A percentile compares a stretch with the other conserved stretches of the same genome.
Evolutionary conservation across 2,113 vertebrate genomes (phyloP).

Genomic region (Bufo bufo): DNA sequence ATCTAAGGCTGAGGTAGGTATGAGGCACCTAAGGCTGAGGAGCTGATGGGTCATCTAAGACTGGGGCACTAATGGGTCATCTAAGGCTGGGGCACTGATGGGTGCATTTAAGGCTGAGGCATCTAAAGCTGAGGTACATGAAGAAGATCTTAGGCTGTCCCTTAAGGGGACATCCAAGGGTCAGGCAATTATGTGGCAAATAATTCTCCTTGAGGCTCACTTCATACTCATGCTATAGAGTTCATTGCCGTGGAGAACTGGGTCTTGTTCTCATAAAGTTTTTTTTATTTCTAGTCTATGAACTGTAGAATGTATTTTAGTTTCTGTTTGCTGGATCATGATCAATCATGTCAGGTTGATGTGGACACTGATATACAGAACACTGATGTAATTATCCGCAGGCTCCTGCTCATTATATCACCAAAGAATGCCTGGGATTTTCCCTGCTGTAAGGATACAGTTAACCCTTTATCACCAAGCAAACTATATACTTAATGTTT

Average conservation of each 20-base stretch:
- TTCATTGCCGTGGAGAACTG: neutral
- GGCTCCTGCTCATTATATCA: neutral
- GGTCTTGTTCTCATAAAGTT: neutral
- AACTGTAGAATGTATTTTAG: neutral
- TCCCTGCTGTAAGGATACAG: neutral
- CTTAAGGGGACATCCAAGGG: neutral
- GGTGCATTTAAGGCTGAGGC: too few species aligned
- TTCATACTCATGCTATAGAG: neutral
- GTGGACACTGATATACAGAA: neutral
- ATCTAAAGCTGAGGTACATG: neutral
- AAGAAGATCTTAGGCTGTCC: too few species aligned
- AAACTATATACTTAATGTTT: neutral
- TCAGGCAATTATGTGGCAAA: neutral
- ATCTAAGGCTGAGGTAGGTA: neutral
- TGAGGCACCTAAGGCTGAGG: neutral
- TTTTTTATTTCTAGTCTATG: neutral
- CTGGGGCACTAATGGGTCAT: neutral
- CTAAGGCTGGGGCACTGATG: neutral
- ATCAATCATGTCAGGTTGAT: neutral
- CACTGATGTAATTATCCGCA: neutral
- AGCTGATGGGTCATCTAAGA: neutral
- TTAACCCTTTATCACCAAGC: constrained; percentile 32
- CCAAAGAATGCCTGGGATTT: constrained; percentile 45
- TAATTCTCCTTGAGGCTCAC: neutral
- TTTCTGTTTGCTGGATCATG: neutral